Conservation (phyloP, 2,113 vertebrate genomes). For the Suricata suricatta region DNA sequence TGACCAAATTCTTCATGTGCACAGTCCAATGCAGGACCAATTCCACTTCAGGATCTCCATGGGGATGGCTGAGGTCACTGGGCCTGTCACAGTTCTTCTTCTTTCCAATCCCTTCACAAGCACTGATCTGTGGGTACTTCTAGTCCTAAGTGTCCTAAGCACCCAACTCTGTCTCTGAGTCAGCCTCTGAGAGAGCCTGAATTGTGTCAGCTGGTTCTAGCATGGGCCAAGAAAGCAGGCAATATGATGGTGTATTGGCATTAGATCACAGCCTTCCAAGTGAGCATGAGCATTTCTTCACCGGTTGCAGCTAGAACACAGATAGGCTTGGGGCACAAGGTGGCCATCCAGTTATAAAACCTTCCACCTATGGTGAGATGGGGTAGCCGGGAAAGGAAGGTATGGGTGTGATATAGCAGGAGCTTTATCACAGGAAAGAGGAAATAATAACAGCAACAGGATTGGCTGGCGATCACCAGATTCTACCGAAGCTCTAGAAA, state of each 20-base stretch:
- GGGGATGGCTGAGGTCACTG: background rate
- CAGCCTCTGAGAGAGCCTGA: background rate
- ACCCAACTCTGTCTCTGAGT: background rate
- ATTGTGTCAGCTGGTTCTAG: background rate
- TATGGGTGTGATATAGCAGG: background rate
- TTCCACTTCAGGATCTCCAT: too few species aligned
- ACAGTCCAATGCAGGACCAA: background rate
- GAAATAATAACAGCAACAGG: background rate
- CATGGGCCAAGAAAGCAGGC: background rate
- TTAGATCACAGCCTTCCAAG: background rate
- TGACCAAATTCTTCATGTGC: background rate
- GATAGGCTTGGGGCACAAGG: background rate
- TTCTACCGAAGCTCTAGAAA: background rate
- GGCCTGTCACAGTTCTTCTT: background rate
- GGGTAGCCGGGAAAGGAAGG: background rate
- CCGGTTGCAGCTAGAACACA: background rate
- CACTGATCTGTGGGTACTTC: background rate
- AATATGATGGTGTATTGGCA: background rate
- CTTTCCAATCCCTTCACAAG: background rate
- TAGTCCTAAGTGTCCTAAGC: background rate
- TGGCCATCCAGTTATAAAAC: too few species aligned
- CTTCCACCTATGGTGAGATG: background rate
- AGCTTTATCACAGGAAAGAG: background rate
- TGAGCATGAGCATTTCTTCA: background rate
- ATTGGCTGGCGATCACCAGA: background rate